Base-by-base conservation (phyloP, 1,140 invertebrate genomes). In the Bilobella aurantiaca region DNA sequence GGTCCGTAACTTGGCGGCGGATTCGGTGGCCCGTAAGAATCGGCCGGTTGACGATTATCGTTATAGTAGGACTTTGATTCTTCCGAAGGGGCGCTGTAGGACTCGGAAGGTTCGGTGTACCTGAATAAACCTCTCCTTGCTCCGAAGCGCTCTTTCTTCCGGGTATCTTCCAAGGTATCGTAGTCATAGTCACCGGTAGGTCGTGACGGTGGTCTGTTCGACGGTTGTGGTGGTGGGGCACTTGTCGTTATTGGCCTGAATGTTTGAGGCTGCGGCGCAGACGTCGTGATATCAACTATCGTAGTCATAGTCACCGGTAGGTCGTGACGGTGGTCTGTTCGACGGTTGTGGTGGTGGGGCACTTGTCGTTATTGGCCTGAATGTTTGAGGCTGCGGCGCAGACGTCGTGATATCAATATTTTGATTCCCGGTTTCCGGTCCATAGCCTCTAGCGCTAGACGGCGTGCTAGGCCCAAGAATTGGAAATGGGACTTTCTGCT, bases 1-100 rank as follows among this genome's bases (percentile, higher is more conserved):
- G 67, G 64, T 3, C 60, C 64, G 27, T 66, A 68, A 30, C 23
- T 23, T 25, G 42, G 60, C 8, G 31, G 34, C 31, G 68, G 56
- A 59, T n/a, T n/a, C n/a, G 64, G 64, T 2, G 62, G 31, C 18
- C 58, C 64, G 21, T 60, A 60, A 3, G 56, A 12, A 2, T 28
- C 25, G 2, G 63, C 29, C 3, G 63, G 63, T 8, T 23, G 34
- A 18, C 49, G 49, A 25, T 25, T 29, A 27, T 58, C 3, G 42
- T 25, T n/a, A n/a, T n/a, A 49, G 62, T 62, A 27, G 62, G 64
- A 31, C 34, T 31, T 23, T 28, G 37, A 32, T 60, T 67, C 56
- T 0, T 3, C 18, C 27, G 66, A 49, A 21, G 58, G 59, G 46
- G 60, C 46, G 1, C 31, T 3, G 23, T 57, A 58, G 8, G 47